phyloP scores from a whole-genome alignment of 2,113 vertebrate genomes.

The Cynopterus brachyotis region DNA sequence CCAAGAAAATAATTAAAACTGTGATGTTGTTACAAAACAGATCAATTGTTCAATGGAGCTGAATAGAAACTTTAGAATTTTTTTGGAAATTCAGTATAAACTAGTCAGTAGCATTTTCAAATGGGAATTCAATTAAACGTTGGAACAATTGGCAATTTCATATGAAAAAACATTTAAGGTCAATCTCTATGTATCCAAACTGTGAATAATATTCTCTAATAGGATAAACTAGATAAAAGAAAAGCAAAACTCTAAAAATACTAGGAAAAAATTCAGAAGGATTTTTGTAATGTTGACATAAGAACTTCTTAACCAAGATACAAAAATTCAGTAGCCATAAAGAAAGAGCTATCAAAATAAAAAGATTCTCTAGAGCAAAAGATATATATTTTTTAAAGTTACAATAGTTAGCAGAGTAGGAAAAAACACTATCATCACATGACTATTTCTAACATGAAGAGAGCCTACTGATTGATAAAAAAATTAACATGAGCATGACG shows the following conservation, averaged over 20 bases:
- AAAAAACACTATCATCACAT: not conserved
- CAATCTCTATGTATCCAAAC: not conserved
- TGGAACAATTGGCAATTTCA: not conserved
- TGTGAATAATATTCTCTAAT: not conserved
- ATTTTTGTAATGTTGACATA: not conserved
- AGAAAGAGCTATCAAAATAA: not conserved
- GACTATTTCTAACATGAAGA: not conserved
- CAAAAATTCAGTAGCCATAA: not conserved
- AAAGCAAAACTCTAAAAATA: not conserved
- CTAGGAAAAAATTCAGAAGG: not conserved
- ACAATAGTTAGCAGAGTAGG: not conserved
- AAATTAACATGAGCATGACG: not conserved
- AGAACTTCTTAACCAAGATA: not conserved
- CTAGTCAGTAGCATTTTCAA: not conserved
- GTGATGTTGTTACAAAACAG: not conserved
- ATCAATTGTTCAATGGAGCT: not conserved
- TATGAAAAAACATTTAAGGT: not conserved
- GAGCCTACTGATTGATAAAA: not conserved
- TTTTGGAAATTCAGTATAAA: not conserved
- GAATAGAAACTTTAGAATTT: not conserved
- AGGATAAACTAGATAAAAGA: not conserved
- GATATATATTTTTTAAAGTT: not conserved
- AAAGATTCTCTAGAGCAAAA: not conserved
- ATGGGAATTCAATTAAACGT: not conserved
- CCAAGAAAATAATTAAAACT: not conserved